phyloP scores from a whole-genome alignment of 2,888 invertebrate genomes.

The Troilus luridus region DNA sequence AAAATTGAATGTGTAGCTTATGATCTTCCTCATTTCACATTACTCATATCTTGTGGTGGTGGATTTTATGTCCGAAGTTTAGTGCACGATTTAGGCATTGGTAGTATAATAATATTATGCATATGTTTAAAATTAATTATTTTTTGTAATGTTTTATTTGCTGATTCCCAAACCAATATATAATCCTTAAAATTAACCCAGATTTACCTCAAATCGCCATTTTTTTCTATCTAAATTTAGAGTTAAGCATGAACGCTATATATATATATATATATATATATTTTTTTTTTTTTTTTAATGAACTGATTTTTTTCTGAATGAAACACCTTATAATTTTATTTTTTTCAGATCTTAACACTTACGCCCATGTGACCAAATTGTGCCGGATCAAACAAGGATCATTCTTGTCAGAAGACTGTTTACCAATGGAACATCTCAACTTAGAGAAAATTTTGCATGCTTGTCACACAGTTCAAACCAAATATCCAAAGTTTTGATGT shows the following conservation, averaged over 20 bases:
- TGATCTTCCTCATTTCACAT: slow-evolving; percentile 64
- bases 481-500: neutral
- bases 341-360: slow-evolving; percentile 64
- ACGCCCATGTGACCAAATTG: slow-evolving; percentile 65
- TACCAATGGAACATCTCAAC: slow-evolving; percentile 27
- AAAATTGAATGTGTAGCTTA: slow-evolving; percentile 57
- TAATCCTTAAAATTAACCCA: neutral
- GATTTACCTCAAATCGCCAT: neutral
- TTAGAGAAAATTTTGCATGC: neutral
- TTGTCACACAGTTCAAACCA: neutral
- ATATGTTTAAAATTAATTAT: neutral
- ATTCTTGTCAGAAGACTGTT: slow-evolving; percentile 63
- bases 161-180: neutral
- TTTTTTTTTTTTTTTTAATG: neutral
- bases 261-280: too few relatives aligned
- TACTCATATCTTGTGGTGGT: slow-evolving; percentile 64
- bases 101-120: slow-evolving; percentile 60
- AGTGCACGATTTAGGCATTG: slow-evolving; percentile 66
- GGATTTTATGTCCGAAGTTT: slow-evolving; percentile 66
- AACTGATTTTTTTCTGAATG: neutral
- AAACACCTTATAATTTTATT: neutral
- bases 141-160: neutral
- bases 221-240: neutral
- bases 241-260: too few relatives aligned
- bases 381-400: slow-evolving; percentile 64